phyloP scores from a whole-genome alignment of 1,140 invertebrate species.

The Conus ventricosus region DNA sequence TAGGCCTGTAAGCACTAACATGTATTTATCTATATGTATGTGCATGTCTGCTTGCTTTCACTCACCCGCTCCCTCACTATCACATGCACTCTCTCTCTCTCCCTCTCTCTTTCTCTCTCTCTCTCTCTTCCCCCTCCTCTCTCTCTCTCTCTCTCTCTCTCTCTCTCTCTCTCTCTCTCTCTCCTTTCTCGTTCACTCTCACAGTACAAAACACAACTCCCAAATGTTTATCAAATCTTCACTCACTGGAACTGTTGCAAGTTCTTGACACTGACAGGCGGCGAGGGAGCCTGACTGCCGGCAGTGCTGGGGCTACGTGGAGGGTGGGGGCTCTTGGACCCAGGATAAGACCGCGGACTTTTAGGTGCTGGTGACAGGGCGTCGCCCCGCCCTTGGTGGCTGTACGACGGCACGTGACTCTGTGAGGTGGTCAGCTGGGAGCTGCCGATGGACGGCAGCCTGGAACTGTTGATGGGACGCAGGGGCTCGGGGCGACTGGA shows the following conservation, averaged over 20 bases:
- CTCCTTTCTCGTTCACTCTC: too few relatives aligned
- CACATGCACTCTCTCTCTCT: not conserved
- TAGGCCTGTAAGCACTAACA: too few relatives aligned
- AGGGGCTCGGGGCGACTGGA: slow-evolving; percentile 26
- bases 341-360: not conserved
- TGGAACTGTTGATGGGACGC: slow-evolving; percentile 40
- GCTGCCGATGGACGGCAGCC: slow-evolving; percentile 21
- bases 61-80: too few relatives aligned
- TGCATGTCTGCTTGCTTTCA: too few relatives aligned
- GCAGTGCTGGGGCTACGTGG: not conserved
- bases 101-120: not conserved
- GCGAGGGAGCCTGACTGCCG: not conserved
- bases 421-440: slow-evolving; percentile 35
- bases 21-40: too few relatives aligned
- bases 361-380: not conserved
- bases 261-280: not conserved
- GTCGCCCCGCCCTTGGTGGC: slow-evolving; percentile 1
- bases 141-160: too few relatives aligned
- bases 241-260: slow-evolving; percentile 41
- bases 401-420: slow-evolving; percentile 28
- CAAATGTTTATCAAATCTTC: not conserved
- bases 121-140: not conserved
- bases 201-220: not conserved
- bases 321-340: not conserved
- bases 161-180: too few relatives aligned